phyloP scores from a whole-genome alignment of 2,888 invertebrate genomes.

The Holacanthella duospinosa region DNA sequence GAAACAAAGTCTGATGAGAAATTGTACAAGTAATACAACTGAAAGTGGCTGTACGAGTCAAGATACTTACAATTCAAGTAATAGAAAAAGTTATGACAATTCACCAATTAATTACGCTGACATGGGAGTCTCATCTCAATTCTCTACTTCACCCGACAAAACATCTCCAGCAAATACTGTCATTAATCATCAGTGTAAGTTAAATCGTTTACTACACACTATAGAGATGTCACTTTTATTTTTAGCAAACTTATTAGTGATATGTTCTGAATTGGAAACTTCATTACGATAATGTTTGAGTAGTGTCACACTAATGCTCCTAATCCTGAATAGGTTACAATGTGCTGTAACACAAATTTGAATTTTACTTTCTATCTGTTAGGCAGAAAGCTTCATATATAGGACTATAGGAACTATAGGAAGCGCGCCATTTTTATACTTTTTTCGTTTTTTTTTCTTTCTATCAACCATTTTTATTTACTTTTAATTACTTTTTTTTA shows the following conservation, averaged over 20 bases:
- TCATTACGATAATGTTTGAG: too few relatives aligned
- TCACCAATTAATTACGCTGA: slow-evolving; percentile 34
- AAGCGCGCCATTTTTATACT: background rate
- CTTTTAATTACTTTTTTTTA: background rate
- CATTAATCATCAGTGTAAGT: slow-evolving; percentile 4
- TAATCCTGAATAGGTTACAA: too few relatives aligned
- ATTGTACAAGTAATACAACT: background rate
- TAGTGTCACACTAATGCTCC: too few relatives aligned
- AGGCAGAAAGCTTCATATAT: too few relatives aligned
- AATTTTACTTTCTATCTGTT: too few relatives aligned
- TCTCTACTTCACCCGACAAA: slow-evolving; percentile 11
- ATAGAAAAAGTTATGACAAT: slow-evolving; percentile 16
- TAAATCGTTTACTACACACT: too few relatives aligned
- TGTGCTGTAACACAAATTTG: too few relatives aligned
- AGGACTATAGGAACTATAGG: too few relatives aligned
- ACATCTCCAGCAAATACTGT: background rate
- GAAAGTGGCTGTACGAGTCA: slow-evolving; percentile 2
- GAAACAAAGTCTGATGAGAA: background rate
- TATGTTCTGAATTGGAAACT: too few relatives aligned
- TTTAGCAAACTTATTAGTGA: too few relatives aligned
- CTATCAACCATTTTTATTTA: background rate
- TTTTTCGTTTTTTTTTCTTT: background rate
- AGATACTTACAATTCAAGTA: background rate
- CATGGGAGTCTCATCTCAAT: slow-evolving; percentile 23
- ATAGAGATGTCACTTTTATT: too few relatives aligned